phyloP scores from a whole-genome alignment of 2,797 vertebrate genomes.

The Coregonus sp. region DNA sequence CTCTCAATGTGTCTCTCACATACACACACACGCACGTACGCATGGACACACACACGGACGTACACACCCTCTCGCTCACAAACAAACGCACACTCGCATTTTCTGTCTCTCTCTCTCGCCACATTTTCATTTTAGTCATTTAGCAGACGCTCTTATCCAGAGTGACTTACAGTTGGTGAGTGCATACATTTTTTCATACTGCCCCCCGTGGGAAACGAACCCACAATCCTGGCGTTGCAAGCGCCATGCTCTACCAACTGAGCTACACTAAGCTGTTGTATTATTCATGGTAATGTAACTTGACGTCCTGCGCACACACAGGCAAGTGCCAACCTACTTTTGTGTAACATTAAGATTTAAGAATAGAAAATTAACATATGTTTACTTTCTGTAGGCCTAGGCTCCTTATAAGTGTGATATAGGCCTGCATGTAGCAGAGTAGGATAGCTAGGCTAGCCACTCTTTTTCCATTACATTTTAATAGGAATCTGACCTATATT shows the following conservation, averaged over 20 bases:
- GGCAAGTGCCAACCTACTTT: background rate
- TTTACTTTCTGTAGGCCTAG: no score
- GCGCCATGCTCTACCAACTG: no score
- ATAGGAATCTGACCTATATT: background rate
- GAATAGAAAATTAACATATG: background rate
- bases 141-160: no score
- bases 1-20: background rate
- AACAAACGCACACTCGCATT: background rate
- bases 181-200: no score
- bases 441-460: background rate
- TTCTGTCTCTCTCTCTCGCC: no score
- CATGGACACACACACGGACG: background rate
- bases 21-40: background rate
- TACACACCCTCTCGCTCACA: background rate
- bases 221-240: no score
- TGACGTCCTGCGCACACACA: background rate
- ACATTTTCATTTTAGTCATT: no score
- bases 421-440: background rate
- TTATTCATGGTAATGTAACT: background rate
- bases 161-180: no score
- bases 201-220: no score
- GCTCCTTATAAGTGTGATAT: background rate
- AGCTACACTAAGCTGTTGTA: background rate
- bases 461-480: background rate
- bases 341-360: background rate